A percentile compares a stretch with the other conserved stretches of the same genome.
Conservation (phyloP, 2,113 vertebrate species). For the Mustela nigripes region DNA sequence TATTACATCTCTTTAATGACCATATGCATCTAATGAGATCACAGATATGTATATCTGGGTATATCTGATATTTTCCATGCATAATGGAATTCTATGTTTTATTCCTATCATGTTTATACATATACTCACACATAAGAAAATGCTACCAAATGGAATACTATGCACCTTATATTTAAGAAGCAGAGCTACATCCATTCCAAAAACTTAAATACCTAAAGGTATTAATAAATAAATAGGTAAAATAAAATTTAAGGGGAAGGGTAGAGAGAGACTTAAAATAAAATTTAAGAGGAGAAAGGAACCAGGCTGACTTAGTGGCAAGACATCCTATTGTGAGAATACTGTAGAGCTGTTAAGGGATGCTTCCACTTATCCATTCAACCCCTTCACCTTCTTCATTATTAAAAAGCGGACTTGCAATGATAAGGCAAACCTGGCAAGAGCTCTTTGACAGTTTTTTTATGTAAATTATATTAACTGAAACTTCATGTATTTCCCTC, state of each 20-base stretch:
- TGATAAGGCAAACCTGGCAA: background rate
- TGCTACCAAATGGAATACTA: slow-evolving; percentile 25
- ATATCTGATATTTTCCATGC: background rate
- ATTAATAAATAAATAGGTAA: background rate
- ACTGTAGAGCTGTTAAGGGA: background rate
- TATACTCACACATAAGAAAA: slow-evolving; percentile 26
- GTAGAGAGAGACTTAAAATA: background rate
- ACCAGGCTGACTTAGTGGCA: background rate
- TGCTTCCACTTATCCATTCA: background rate
- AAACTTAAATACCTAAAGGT: slow-evolving; percentile 10
- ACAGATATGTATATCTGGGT: background rate
- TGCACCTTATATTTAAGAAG: slow-evolving; percentile 26
- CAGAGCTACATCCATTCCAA: background rate
- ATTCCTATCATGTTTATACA: background rate
- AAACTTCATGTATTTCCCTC: background rate
- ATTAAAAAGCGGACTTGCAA: background rate
- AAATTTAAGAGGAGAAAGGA: slow-evolving; percentile 35
- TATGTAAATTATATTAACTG: slow-evolving; percentile 8
- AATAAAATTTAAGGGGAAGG: slow-evolving; percentile 19
- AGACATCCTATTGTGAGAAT: background rate
- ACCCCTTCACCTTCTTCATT: background rate
- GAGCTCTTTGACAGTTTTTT: slow-evolving; percentile 24
- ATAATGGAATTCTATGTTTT: background rate
- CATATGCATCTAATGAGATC: background rate
- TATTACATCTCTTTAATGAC: background rate